These are phyloP conservation scores for Odontothrips loti DNA, from an alignment of 2,888 invertebrate species.

Conservation along the genomic window DNA sequence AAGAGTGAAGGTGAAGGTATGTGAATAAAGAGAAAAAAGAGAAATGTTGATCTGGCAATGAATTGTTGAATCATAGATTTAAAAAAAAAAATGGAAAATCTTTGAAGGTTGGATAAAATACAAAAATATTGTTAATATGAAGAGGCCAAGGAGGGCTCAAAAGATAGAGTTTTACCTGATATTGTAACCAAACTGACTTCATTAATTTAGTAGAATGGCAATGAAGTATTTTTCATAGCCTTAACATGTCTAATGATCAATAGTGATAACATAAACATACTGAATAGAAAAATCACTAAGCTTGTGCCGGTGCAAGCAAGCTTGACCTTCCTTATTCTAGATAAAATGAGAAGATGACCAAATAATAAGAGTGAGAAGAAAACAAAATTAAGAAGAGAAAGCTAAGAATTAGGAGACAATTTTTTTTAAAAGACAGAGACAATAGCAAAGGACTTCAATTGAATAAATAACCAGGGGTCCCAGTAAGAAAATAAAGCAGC, in stretches of 20 bases:
- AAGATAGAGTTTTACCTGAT: too few relatives aligned
- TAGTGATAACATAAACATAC: constrained; percentile 29
- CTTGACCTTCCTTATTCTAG: not conserved
- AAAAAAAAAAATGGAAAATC: too few relatives aligned
- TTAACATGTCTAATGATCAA: too few relatives aligned
- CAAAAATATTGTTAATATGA: too few relatives aligned
- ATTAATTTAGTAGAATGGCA: too few relatives aligned
- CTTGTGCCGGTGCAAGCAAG: constrained; percentile 19
- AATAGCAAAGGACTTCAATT: not conserved
- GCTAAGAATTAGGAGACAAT: constrained; percentile 27
- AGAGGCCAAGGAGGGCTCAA: too few relatives aligned
- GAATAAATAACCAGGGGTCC: not conserved
- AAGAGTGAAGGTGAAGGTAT: not conserved
- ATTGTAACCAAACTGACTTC: too few relatives aligned
- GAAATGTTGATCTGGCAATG: too few relatives aligned
- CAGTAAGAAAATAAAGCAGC: not conserved
- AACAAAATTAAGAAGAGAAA: constrained; percentile 32
- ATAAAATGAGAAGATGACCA: constrained; percentile 24
- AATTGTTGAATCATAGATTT: too few relatives aligned
- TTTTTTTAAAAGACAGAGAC: not conserved
- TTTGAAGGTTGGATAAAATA: too few relatives aligned
- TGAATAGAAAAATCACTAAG: constrained; percentile 32
- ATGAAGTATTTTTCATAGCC: too few relatives aligned
- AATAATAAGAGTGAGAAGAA: constrained; percentile 25
- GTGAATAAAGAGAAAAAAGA: not conserved